Conservation (phyloP, 2,113 vertebrate species). For the Tetrax tetrax region DNA sequence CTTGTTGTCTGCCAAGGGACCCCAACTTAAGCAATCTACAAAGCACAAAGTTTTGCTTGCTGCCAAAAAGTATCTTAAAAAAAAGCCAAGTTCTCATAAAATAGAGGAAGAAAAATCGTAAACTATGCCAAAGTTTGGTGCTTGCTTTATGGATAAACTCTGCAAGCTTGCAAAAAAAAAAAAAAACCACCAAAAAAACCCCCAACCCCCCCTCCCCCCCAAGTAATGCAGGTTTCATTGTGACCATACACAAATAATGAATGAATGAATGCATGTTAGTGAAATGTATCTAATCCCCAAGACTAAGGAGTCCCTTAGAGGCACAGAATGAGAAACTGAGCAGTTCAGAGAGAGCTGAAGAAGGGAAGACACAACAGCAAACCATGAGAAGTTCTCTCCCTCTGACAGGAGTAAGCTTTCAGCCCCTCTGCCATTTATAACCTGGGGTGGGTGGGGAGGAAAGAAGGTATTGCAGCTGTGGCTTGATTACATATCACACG, state of each 20-base stretch:
- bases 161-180: neutral
- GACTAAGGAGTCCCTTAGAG: neutral
- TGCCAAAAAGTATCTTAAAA: conserved; percentile 26
- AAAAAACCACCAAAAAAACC: no score
- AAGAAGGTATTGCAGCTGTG: neutral
- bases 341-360: neutral
- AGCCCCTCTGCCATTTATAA: neutral
- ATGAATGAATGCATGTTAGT: accelerated
- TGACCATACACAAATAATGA: neutral
- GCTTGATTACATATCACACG: neutral
- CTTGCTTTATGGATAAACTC: neutral
- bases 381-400: accelerated
- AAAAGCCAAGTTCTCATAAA: neutral
- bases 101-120: neutral
- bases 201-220: no score
- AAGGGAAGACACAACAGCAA: accelerated
- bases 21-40: conserved; percentile 54
- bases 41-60: conserved; percentile 29
- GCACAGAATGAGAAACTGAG: neutral
- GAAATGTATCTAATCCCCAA: neutral
- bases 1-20: conserved; percentile 52
- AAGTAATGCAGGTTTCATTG: neutral
- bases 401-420: neutral
- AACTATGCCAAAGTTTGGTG: neutral
- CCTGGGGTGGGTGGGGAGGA: neutral